These are phyloP conservation scores for Campaea margaritaria DNA, from an alignment of 2,888 invertebrate species.

Conservation along the genomic window DNA sequence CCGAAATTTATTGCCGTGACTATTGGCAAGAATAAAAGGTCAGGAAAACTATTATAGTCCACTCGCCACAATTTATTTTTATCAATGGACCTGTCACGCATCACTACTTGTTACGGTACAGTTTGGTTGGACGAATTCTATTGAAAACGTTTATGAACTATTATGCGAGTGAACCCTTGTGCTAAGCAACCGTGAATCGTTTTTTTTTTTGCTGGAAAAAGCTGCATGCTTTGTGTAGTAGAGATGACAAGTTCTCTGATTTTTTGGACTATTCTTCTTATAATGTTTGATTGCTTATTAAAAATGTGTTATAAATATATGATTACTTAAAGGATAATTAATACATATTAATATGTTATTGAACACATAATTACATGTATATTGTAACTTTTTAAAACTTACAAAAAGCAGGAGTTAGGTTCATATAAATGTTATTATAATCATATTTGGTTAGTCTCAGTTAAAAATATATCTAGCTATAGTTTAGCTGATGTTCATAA, in stretches of 20 bases:
- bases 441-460: background rate
- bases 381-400: too few species aligned
- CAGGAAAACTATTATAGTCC: constrained; percentile 59
- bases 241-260: background rate
- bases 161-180: constrained; percentile 45
- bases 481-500: background rate
- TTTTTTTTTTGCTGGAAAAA: constrained; percentile 10
- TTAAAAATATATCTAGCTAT: background rate
- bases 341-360: too few species aligned
- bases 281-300: too few species aligned
- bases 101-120: constrained; percentile 63
- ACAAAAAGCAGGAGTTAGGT: too few species aligned
- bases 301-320: too few species aligned
- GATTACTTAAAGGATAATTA: too few species aligned
- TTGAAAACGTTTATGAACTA: constrained; percentile 32
- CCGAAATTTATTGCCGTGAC: constrained; percentile 48
- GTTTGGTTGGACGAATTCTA: constrained; percentile 47
- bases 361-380: too few species aligned
- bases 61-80: constrained; percentile 65
- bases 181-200: constrained; percentile 50
- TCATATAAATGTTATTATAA: background rate
- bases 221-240: background rate
- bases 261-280: too few species aligned
- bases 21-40: constrained; percentile 64
- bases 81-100: constrained; percentile 78